Base-by-base conservation (phyloP, 2,113 vertebrate genomes). In the Gadus chalcogrammus region DNA sequence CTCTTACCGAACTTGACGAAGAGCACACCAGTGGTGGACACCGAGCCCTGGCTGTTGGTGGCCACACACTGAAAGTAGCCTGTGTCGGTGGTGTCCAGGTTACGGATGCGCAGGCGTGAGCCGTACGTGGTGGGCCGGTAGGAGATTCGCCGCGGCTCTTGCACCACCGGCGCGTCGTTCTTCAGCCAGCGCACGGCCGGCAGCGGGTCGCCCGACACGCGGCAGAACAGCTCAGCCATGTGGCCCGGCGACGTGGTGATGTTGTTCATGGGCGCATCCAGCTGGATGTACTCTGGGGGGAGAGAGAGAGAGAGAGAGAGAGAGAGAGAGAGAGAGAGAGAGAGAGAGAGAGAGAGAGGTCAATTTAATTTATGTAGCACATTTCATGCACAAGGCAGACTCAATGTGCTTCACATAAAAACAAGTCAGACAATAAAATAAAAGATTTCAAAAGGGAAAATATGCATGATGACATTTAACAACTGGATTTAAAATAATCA, bases 1-100 rank as follows among this genome's bases (percentile, higher is more conserved):
- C 17, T 53, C 95, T 92, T 88, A 99, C 97, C 96, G 0, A 99
- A 99, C 77, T 99, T 99, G 9, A 99, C 97, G 1, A 95, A 99
- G 20, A 99, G 88, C 75, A 99, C 96, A 0, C 97, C 97, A 0
- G 96, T 99, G 2, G 95, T 97, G 27, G 97, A 98, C 0, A 99
- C 97, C 0, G 92, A 94, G 18, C 94, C 95, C 42, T 93, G 91
- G 82, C 84, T 90, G 1, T 95, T 99, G 8, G 91, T 94, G 0
- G 97, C 97, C 16, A 96, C 93, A 0, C 97, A 99, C 91, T 99
- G 97, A 91, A 99, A 99, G 89, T 99, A 99, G 56, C 97, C 97
- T 0, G 97, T 99, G 82, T 99, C 97, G 0, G 97, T 99, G 0
- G 97, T 99, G 87, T 99, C 96, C 0, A 99, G 92, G 88, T 98